Percentiles rank a stretch among this genome's conserved stretches.
Conservation (phyloP, 2,797 vertebrate species). For the Picus viridis region DNA sequence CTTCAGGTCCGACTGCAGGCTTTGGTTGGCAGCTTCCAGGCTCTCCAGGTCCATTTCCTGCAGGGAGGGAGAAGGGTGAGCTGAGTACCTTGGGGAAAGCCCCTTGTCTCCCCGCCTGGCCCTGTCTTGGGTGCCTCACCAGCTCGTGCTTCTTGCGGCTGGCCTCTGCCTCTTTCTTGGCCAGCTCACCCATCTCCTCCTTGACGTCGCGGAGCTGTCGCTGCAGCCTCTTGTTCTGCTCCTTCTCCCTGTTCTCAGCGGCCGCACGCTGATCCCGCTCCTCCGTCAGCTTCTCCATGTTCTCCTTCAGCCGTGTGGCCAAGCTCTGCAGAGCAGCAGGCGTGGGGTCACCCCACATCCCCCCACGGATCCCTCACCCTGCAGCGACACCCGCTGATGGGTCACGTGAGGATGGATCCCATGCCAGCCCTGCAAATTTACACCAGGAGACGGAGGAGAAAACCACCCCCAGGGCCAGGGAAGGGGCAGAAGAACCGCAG, state of each 20-base stretch:
- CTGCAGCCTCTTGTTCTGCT: conserved; percentile 96
- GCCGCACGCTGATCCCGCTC: conserved; percentile 88
- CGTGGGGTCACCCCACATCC: not conserved
- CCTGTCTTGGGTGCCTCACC: conserved; percentile 72
- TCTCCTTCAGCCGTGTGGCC: conserved; percentile 92
- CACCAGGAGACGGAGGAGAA: not conserved
- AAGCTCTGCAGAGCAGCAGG: conserved; percentile 78
- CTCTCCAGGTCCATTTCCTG: conserved; percentile 98
- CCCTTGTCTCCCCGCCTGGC: fast-evolving
- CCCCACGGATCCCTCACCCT: not conserved
- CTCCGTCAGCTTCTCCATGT: conserved; percentile 94
- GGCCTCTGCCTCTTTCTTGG: conserved; percentile 94
- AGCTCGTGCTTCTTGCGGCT: conserved; percentile 97
- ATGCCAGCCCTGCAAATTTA: not conserved
- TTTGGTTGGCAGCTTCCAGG: conserved; percentile 96
- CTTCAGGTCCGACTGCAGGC: conserved; percentile 95
- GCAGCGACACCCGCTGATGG: not conserved
- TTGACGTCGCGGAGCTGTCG: conserved; percentile 93
- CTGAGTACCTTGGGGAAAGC: fast-evolving
- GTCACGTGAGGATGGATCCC: not conserved
- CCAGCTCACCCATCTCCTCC: conserved; percentile 94
- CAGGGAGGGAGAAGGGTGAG: not conserved
- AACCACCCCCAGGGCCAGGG: not conserved
- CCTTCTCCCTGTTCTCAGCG: conserved; percentile 93
- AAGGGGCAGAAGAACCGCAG: conserved; percentile 53